Conservation (phyloP, 1,140 invertebrate genomes). For the Steinernema feltiae region DNA sequence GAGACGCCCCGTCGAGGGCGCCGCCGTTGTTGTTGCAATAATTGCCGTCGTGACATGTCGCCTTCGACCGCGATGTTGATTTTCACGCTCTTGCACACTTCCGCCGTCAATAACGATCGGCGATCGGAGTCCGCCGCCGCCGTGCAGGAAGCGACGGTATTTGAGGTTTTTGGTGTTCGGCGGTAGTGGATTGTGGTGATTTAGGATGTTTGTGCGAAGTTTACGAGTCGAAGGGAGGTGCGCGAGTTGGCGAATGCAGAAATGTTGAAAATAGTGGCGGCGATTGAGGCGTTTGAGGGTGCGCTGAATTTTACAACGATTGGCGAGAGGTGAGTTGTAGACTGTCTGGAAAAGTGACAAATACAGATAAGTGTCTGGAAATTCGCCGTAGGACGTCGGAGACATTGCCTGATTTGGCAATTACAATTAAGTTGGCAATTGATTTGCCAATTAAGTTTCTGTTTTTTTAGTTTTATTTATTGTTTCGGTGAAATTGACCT, state of each 20-base stretch:
- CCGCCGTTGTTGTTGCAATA: background rate
- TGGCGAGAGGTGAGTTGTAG: background rate
- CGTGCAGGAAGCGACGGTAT: background rate
- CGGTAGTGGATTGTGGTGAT: background rate
- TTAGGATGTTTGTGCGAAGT: background rate
- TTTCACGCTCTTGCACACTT: background rate
- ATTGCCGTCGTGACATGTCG: background rate
- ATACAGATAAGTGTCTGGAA: no score
- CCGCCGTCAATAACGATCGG: slow-evolving; percentile 1
- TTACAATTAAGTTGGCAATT: no score
- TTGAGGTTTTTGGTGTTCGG: background rate
- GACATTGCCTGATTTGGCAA: no score
- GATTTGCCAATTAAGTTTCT: no score
- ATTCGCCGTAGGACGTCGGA: no score
- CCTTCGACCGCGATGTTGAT: slow-evolving; percentile 2
- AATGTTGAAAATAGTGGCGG: background rate
- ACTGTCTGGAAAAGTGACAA: no score
- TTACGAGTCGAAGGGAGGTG: background rate
- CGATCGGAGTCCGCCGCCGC: background rate
- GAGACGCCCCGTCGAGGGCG: background rate
- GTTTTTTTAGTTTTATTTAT: no score
- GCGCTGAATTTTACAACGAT: background rate
- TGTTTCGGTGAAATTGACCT: background rate
- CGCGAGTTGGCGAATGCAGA: background rate
- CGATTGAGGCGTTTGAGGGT: background rate